Percentiles rank a stretch among this genome's conserved stretches.
phyloP scores from a whole-genome alignment of 2,113 vertebrate species.

The Cercocebus atys region DNA sequence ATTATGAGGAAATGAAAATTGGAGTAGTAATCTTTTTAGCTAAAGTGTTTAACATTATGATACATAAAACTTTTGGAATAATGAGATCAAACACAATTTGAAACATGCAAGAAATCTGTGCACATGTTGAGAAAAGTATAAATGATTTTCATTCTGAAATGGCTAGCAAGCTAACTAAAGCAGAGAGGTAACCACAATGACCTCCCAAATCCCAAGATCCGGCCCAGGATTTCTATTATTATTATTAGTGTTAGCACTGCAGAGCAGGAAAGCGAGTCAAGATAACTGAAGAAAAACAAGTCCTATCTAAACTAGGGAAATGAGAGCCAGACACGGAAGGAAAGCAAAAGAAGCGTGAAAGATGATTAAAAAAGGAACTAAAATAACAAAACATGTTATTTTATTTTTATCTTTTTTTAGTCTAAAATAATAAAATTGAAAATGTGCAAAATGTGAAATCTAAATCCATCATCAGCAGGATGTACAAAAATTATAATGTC shows the following conservation, averaged over 20 bases:
- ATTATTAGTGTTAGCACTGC: conserved; percentile 28
- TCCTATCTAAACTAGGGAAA: conserved; percentile 64
- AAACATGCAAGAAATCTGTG: conserved; percentile 37
- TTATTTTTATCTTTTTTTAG: conserved; percentile 73
- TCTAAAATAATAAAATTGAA: conserved; percentile 73
- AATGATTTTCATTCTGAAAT: background rate
- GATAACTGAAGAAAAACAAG: conserved; percentile 73
- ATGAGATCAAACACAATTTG: background rate
- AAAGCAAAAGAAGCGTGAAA: conserved; percentile 69
- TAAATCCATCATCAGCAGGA: conserved; percentile 66
- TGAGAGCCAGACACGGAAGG: conserved; percentile 67
- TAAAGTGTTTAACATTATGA: background rate
- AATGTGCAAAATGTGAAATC: conserved; percentile 64
- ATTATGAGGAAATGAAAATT: background rate
- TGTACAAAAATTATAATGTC: conserved; percentile 61
- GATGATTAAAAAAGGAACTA: conserved; percentile 58
- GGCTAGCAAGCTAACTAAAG: background rate
- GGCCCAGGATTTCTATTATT: conserved; percentile 29
- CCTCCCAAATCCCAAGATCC: conserved; percentile 6
- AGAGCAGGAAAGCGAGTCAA: conserved; percentile 47
- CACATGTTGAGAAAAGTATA: background rate
- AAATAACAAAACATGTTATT: conserved; percentile 73
- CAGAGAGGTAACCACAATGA: background rate
- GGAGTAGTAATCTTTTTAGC: background rate
- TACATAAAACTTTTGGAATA: conserved; percentile 12